These are phyloP conservation scores for Drosophila ambigua DNA, from an alignment of 1,140 invertebrate species.

Conservation along the genomic window DNA sequence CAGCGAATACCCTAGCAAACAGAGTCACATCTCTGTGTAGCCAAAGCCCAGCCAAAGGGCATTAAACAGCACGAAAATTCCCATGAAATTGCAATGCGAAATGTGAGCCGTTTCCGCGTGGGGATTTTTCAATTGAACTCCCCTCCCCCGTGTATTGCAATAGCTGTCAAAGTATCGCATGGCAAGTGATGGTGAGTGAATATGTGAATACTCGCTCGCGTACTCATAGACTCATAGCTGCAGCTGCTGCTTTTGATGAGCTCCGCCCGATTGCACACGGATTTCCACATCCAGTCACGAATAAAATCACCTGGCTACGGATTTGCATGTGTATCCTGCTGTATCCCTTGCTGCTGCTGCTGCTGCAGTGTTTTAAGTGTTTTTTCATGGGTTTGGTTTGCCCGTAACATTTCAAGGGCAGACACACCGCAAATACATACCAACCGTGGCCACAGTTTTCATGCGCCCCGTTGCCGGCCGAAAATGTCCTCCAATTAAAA, in stretches of 20 bases:
- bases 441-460: background rate
- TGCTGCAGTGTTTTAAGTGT: no score
- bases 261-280: constrained; percentile 51
- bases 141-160: constrained; percentile 7
- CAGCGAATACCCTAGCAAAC: no score
- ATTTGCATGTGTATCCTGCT: constrained; percentile 6
- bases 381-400: no score
- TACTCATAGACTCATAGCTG: constrained; percentile 12
- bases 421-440: background rate
- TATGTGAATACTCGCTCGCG: constrained; percentile 12
- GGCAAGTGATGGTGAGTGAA: constrained; percentile 33
- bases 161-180: constrained; percentile 31
- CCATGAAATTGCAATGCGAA: constrained; percentile 68
- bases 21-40: no score
- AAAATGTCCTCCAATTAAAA: constrained; percentile 68
- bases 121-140: constrained; percentile 39
- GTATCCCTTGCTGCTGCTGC: no score
- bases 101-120: constrained; percentile 51
- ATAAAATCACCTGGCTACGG: constrained; percentile 23
- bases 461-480: constrained; percentile 5
- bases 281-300: constrained; percentile 7
- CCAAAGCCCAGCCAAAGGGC: background rate
- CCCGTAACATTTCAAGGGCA: background rate
- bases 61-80: constrained; percentile 40
- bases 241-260: constrained; percentile 15